Conservation (phyloP, 2,113 vertebrate species). For the Myodes glareolus region DNA sequence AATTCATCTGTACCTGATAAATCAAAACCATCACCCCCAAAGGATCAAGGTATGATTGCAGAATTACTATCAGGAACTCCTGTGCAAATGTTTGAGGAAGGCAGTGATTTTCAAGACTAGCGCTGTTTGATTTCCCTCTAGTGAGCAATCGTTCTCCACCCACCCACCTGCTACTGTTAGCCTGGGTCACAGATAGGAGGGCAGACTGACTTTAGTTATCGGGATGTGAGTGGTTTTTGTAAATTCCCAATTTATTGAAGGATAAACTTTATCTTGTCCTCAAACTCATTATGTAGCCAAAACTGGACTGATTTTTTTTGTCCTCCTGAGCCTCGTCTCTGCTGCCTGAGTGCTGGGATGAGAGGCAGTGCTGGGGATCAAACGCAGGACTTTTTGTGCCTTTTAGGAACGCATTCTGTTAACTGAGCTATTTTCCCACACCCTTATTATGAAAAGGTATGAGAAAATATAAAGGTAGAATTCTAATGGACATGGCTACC, state of each 20-base stretch:
- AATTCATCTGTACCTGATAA: slow-evolving; percentile 90
- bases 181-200: not conserved
- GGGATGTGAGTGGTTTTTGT: not conserved
- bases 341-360: not conserved
- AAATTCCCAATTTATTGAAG: slow-evolving; percentile 61
- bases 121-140: not conserved
- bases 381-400: not conserved
- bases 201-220: slow-evolving; percentile 6
- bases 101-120: not conserved
- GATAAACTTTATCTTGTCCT: not conserved
- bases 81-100: not conserved
- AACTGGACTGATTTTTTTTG: too few relatives aligned
- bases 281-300: not conserved
- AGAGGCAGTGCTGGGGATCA: not conserved
- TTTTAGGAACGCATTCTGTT: not conserved
- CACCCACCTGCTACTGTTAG: not conserved
- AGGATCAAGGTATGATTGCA: slow-evolving; percentile 90
- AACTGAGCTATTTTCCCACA: not conserved
- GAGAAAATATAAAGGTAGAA: not conserved
- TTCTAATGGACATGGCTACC: not conserved
- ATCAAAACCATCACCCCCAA: slow-evolving; percentile 86
- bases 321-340: too few relatives aligned
- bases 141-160: not conserved
- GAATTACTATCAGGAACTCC: not conserved
- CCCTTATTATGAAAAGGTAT: not conserved